Base-by-base conservation (phyloP, 2,888 invertebrate genomes). In the Megastigmus dorsalis region DNA sequence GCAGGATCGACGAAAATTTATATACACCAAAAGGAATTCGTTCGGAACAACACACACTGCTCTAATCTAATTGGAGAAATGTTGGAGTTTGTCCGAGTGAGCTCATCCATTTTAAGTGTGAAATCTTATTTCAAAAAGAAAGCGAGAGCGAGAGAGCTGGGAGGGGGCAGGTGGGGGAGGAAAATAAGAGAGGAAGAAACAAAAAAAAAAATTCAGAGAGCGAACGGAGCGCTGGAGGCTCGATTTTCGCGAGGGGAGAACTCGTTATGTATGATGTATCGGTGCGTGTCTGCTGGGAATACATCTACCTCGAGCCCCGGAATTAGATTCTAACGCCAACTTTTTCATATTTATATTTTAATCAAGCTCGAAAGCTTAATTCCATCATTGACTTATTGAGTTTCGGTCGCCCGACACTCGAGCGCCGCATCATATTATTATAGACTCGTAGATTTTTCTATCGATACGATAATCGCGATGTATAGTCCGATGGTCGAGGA, bases 211-310 rank as follows among this genome's bases (percentile, higher is more conserved):
- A 7, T 59, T 13, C 26, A 41, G 50, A n/a, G 26, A 1, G 26
- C 10, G 6, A 65, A 36, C 3, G 20, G 15, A 28, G 20, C 18
- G 18, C 59, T 36, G 38, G 13, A 28, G 26, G 33, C 48, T 68
- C 28, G 52, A 72, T 72, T 72, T 57, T 30, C 50, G 59, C 33
- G 38, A 52, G 43, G 59, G 41, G 36, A 59, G 43, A 48, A 48
- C 41, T 72, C 43, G 43, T 72, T 72, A 65, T 41, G 43, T 43
- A 63, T 55, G 45, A 59, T 41, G 59, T 65, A 65, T 65, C 33
- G 66, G 43, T 60, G 41, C 41, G 48, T 23, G 33, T 57, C 57
- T 52, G 33, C 18, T 43, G 50, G 33, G 43, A 59, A 52, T 66
- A 36, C 20, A 23, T 15, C 15, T 26, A 38, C 59, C 57, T 50